Conservation (phyloP, 2,888 invertebrate genomes). For the Alviniconcha strummeri region DNA sequence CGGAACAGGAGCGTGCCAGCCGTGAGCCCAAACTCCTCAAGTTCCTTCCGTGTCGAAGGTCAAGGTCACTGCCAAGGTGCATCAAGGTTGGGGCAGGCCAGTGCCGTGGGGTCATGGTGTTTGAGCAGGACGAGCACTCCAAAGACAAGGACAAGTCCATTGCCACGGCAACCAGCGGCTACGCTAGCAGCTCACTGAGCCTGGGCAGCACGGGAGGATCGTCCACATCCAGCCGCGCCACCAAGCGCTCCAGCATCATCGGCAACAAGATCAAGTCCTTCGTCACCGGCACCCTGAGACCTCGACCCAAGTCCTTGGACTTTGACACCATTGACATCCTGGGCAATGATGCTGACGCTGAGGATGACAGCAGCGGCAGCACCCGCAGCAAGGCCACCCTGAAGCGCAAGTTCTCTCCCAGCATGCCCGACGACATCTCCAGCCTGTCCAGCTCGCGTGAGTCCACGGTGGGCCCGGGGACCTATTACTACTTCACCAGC, state of each 20-base stretch:
- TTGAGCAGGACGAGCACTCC: constrained; percentile 21
- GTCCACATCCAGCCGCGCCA: constrained; percentile 46
- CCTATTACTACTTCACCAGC: constrained; percentile 64
- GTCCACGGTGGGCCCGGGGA: constrained; percentile 56
- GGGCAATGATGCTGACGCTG: constrained; percentile 5
- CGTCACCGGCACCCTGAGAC: constrained; percentile 51
- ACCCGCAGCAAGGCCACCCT: constrained; percentile 40
- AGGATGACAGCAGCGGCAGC: constrained; percentile 19
- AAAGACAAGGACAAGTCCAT: constrained; percentile 21
- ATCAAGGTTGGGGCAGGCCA: constrained; percentile 42
- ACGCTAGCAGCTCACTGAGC: constrained; percentile 52
- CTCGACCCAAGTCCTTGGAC: constrained; percentile 63
- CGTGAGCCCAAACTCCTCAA: constrained; percentile 56
- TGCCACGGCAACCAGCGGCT: constrained; percentile 25
- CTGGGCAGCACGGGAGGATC: constrained; percentile 52
- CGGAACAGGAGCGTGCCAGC: constrained; percentile 53
- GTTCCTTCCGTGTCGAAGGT: constrained; percentile 61
- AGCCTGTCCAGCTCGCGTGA: constrained; percentile 36
- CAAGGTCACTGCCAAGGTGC: constrained; percentile 63
- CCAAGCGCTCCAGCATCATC: constrained; percentile 61
- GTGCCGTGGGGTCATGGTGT: constrained; percentile 19
- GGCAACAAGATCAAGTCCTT: constrained; percentile 60
- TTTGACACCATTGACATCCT: constrained; percentile 56
- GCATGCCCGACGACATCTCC: constrained; percentile 49
- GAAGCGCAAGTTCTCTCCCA: constrained; percentile 51